phyloP scores from a whole-genome alignment of 2,888 invertebrate species.

The Incurvaria masculella region DNA sequence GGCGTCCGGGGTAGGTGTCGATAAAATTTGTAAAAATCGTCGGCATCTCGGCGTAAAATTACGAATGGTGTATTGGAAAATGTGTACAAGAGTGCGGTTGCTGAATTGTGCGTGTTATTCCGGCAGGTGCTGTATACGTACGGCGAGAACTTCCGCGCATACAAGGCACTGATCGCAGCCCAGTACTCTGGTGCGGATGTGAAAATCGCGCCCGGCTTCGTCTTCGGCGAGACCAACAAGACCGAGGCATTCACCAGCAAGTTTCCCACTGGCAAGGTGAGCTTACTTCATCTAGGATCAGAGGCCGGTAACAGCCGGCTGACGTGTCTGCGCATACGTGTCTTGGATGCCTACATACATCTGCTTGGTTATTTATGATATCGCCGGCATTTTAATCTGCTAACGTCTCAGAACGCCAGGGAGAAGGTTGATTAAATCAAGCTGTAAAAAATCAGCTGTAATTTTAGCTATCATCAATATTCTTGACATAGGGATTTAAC shows the following conservation, averaged over 20 bases:
- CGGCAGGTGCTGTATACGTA: conserved; percentile 96
- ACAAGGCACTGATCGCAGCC: conserved; percentile 96
- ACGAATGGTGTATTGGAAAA: background rate
- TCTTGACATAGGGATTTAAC: too few species aligned
- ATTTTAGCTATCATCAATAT: too few species aligned
- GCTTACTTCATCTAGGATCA: conserved; percentile 24
- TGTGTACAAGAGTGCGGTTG: conserved; percentile 13
- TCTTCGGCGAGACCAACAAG: conserved; percentile 93
- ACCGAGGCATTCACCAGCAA: conserved; percentile 83
- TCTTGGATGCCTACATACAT: background rate
- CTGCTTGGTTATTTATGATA: too few species aligned
- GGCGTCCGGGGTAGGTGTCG: conserved; percentile 69
- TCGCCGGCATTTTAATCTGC: too few species aligned
- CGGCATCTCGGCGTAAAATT: conserved; percentile 24
- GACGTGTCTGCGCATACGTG: background rate
- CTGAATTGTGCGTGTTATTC: conserved; percentile 26
- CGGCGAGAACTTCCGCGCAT: conserved; percentile 97
- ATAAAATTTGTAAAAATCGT: conserved; percentile 26
- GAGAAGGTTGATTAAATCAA: too few species aligned
- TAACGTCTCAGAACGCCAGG: too few species aligned
- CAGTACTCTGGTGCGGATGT: conserved; percentile 90
- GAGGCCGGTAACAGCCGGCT: background rate
- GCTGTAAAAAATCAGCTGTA: too few species aligned
- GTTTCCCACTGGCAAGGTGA: conserved; percentile 96
- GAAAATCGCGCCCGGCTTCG: conserved; percentile 80